phyloP scores from a whole-genome alignment of 1,140 invertebrate species.

The Drosophila kikkawai region DNA sequence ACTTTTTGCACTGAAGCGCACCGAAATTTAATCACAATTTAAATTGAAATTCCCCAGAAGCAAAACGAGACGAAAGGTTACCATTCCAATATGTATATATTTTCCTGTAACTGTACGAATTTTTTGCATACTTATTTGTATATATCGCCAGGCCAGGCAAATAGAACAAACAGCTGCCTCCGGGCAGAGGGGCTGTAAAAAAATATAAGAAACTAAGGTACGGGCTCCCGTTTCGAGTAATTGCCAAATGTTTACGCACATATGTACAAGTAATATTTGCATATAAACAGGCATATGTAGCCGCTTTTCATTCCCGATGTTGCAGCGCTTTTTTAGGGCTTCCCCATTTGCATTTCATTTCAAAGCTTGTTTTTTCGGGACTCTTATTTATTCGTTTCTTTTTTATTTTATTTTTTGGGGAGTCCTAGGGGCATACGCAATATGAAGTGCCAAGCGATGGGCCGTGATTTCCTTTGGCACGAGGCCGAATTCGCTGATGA shows the following conservation, averaged over 20 bases:
- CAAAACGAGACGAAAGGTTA: constrained; percentile 37
- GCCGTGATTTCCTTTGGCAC: constrained; percentile 46
- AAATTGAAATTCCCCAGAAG: constrained; percentile 70
- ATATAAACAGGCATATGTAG: constrained; percentile 81
- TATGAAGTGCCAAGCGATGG: constrained; percentile 33
- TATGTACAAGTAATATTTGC: constrained; percentile 77
- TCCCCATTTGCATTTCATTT: constrained; percentile 71
- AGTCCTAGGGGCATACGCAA: constrained; percentile 42
- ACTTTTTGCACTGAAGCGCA: constrained; percentile 61
- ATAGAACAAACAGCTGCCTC: constrained; percentile 68
- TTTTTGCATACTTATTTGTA: constrained; percentile 56
- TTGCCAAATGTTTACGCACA: constrained; percentile 82
- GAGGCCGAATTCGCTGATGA: constrained; percentile 21
- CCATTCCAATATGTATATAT: constrained; percentile 14
- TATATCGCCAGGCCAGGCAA: constrained; percentile 39
- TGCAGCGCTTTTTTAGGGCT: constrained; percentile 51
- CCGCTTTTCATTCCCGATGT: constrained; percentile 67
- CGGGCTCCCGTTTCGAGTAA: constrained; percentile 53
- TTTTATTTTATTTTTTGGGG: constrained; percentile 14
- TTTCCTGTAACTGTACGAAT: constrained; percentile 6
- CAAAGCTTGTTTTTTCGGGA: constrained; percentile 43
- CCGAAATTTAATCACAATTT: constrained; percentile 79
- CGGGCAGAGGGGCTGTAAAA: constrained; percentile 9
- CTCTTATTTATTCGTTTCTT: constrained; percentile 9
- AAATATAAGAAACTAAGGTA: constrained; percentile 44